phyloP scores from a whole-genome alignment of 2,888 invertebrate genomes.

The Ichneumon xanthorius region DNA sequence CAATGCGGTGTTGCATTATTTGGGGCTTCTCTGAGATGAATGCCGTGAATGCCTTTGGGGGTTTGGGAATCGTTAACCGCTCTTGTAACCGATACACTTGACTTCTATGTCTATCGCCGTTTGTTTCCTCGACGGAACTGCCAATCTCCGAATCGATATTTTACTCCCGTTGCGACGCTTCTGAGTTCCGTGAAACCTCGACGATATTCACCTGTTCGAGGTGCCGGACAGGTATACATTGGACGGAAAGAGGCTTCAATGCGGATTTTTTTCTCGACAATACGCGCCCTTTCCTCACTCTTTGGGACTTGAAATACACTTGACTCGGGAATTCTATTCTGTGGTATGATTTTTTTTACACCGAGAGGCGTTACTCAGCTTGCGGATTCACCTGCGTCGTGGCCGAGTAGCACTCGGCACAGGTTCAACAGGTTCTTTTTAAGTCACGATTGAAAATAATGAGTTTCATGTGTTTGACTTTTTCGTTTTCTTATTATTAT shows the following conservation, averaged over 20 bases:
- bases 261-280: conserved; percentile 37
- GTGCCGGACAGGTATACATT: conserved; percentile 16
- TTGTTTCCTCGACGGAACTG: conserved; percentile 34
- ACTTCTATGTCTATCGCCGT: conserved; percentile 37
- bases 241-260: conserved; percentile 13
- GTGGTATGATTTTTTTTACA: not conserved
- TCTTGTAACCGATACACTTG: conserved; percentile 58
- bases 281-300: conserved; percentile 30
- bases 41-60: conserved; percentile 12
- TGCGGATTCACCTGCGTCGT: not conserved
- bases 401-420: not conserved
- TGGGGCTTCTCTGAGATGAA: conserved; percentile 3
- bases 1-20: conserved; percentile 30
- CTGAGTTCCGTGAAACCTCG: conserved; percentile 33
- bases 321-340: not conserved
- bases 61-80: conserved; percentile 27
- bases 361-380: not conserved
- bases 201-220: conserved; percentile 46
- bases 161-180: conserved; percentile 5
- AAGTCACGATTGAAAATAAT: not conserved
- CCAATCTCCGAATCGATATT: not conserved
- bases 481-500: not conserved
- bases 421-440: not conserved
- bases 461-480: not conserved
- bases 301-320: conserved; percentile 13